Conservation (phyloP, 53 echinoderm and acorn worm species). For the Holothuria leucospilota region DNA sequence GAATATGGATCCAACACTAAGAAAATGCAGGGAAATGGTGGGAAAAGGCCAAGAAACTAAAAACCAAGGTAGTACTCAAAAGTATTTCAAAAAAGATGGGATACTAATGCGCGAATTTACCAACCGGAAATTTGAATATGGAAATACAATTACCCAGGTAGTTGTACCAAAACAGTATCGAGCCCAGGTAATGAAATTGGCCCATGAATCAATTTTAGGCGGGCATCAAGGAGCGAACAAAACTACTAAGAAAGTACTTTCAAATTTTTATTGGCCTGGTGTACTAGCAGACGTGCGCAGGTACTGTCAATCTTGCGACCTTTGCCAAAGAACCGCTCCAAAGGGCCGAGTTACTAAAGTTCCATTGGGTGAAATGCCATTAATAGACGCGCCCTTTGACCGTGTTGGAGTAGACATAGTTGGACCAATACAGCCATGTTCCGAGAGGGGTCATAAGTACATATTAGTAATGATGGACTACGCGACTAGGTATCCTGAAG, state of each 20-base stretch:
- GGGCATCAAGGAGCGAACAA: conserved; percentile 51
- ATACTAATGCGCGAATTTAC: background rate
- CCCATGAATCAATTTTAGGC: conserved; percentile 56
- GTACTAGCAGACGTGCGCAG: conserved; percentile 24
- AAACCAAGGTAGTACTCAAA: too few relatives aligned
- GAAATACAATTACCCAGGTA: background rate
- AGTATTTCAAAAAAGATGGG: too few relatives aligned
- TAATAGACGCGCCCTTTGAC: conserved; percentile 55
- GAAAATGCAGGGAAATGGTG: too few relatives aligned
- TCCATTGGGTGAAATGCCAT: conserved; percentile 53
- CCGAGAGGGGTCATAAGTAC: conserved; percentile 44
- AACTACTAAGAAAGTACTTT: conserved; percentile 23
- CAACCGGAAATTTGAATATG: conserved; percentile 22
- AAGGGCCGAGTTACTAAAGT: conserved; percentile 56
- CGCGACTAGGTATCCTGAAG: conserved; percentile 37
- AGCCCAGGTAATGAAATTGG: conserved; percentile 42
- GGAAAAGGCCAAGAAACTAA: too few relatives aligned
- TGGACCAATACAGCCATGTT: conserved; percentile 44
- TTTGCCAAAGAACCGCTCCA: conserved; percentile 52
- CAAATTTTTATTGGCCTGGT: conserved; percentile 59
- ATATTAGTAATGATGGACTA: conserved; percentile 46
- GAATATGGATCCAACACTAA: too few relatives aligned
- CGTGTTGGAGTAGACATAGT: conserved; percentile 57
- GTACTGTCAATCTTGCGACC: conserved; percentile 57
- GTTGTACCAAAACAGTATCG: conserved; percentile 11